Evolutionary conservation across 2,113 vertebrate species (phyloP), one percentile per base, ranked within the genome.

Genomic region (Chaenogobius annularis): DNA sequence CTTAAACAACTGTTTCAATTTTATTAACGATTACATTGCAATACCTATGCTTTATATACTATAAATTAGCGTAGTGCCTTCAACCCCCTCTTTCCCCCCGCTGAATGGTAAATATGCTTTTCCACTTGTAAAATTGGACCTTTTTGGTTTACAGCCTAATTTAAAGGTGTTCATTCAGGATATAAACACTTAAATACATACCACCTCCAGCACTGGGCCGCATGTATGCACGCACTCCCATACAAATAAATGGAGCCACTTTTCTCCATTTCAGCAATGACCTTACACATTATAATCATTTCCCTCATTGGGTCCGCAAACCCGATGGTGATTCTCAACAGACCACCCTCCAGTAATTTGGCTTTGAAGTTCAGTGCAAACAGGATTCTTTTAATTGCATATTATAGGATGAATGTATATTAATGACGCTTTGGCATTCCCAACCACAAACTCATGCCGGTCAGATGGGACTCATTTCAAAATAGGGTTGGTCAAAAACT

Each of bases 321-420:
- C 69, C 67, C 15, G 22, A 63, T 75, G 63, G 48, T 75, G 73
- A 63, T 89, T 90, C 83, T 83, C 62, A 77, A 54, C 56, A 77
- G 85, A 84, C 89, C 80, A 80, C 85, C n/a, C 83, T 50, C 13
- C 44, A 68, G 79, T 72, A 68, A 72, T 81, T 72, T 11, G 54
- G 71, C 90, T 92, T 91, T 90, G 87, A 93, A 92, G 87, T 85
- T 15, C 70, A 74, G 70, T 78, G 44, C 35, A 85, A 84, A 73
- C 67, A 64, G 78, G 81, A 88, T 90, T 88, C 74, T 83, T 89
- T 90, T 91, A 90, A 92, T 92, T 84, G 84, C 84, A 87, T 77
- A 92, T 90, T 88, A 61, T 61, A 89, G 85, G 83, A 85, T 86
- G 78, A 78, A 84, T 85, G 77, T 76, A 85, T 85, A 85, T 92